phyloP scores from a whole-genome alignment of 2,113 vertebrate species.

The Xyrauchen texanus region DNA sequence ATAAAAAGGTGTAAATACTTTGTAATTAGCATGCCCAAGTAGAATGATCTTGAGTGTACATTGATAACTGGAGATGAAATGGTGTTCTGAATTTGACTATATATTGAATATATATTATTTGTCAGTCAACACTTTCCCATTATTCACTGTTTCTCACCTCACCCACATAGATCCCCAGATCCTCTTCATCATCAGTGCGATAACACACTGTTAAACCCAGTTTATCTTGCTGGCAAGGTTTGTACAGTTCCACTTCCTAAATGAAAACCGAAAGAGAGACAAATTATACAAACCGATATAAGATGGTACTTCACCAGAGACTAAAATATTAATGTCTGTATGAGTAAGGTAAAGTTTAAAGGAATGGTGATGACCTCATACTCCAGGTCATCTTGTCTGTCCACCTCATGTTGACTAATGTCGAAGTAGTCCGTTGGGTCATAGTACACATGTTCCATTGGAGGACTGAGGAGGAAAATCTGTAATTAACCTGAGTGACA shows the following conservation, averaged over 20 bases:
- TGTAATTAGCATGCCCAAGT: too few relatives aligned
- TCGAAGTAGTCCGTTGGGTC: conserved; percentile 81
- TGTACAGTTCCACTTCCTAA: conserved; percentile 84
- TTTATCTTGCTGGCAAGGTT: conserved; percentile 83
- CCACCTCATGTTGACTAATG: conserved; percentile 77
- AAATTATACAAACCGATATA: background rate
- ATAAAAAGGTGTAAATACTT: too few relatives aligned
- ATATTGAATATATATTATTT: background rate
- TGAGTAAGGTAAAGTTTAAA: background rate
- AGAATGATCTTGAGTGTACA: too few relatives aligned
- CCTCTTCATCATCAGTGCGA: conserved; percentile 83
- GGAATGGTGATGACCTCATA: conserved; percentile 75
- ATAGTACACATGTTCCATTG: conserved; percentile 77
- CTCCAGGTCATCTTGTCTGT: conserved; percentile 80
- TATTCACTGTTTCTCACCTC: conserved; percentile 70
- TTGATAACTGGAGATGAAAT: too few relatives aligned
- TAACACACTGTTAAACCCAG: conserved; percentile 85
- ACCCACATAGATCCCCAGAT: conserved; percentile 84
- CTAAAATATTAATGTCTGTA: background rate
- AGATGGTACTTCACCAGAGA: background rate
- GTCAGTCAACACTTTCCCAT: conserved; percentile 20
- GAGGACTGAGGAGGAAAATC: conserved; percentile 63
- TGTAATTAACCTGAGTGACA: background rate
- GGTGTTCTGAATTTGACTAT: too few relatives aligned
- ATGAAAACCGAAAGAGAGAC: background rate